Percentiles rank a stretch among this genome's conserved stretches.
Evolutionary conservation across 2,888 invertebrate genomes (phyloP).

Genomic region (Tipula lateralis): DNA sequence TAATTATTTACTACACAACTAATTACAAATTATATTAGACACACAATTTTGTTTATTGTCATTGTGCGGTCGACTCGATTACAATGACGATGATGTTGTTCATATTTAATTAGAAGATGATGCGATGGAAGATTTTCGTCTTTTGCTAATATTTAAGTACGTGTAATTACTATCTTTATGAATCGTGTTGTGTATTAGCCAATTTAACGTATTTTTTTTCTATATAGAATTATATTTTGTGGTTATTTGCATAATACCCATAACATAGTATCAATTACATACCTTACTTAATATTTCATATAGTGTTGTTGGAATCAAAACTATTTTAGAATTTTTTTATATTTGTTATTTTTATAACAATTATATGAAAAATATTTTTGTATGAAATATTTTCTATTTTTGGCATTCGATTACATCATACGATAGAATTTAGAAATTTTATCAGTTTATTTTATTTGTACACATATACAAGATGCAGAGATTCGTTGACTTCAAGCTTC

Average conservation of each 20-base stretch:
- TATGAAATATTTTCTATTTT: conserved; percentile 13
- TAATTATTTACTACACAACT: neutral
- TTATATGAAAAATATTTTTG: neutral
- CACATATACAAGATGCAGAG: neutral
- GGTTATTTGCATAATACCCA: neutral
- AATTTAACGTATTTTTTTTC: neutral
- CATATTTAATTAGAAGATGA: neutral
- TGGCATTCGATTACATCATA: neutral
- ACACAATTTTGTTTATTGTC: neutral
- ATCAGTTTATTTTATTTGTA: neutral
- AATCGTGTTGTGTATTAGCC: neutral
- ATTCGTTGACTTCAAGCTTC: neutral
- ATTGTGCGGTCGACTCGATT: neutral
- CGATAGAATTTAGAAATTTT: neutral
- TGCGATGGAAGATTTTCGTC: neutral
- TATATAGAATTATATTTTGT: neutral
- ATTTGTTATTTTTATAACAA: neutral
- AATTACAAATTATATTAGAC: neutral
- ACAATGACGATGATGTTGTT: neutral
- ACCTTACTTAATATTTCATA: neutral
- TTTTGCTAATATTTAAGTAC: neutral
- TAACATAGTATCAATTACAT: neutral
- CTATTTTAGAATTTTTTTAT: neutral
- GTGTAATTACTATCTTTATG: neutral
- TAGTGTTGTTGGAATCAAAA: neutral